phyloP scores from a whole-genome alignment of 30 jellyfish, hydroid and myxozoan species.

The Pelagia noctiluca region DNA sequence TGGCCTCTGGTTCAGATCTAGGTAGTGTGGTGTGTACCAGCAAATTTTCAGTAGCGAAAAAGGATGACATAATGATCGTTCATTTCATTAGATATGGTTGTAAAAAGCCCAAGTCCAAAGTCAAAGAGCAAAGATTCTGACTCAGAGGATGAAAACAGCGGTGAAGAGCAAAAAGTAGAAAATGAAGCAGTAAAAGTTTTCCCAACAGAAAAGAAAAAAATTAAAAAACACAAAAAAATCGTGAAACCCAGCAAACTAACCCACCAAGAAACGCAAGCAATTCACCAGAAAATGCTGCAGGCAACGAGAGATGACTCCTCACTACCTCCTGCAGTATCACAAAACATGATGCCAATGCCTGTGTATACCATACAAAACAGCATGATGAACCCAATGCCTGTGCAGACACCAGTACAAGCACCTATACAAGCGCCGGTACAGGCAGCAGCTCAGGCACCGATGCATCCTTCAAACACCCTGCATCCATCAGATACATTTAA shows the following conservation, averaged over 20 bases:
- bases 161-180: slow-evolving; percentile 27
- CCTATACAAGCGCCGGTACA: slow-evolving; percentile 33
- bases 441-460: slow-evolving; percentile 8
- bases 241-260: slow-evolving; percentile 63
- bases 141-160: slow-evolving; percentile 33
- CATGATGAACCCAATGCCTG: neutral
- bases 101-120: slow-evolving; percentile 21
- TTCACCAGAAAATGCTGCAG: slow-evolving; percentile 84
- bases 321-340: slow-evolving; percentile 67
- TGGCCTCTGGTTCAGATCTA: no score
- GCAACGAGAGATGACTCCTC: slow-evolving; percentile 82
- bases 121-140: slow-evolving; percentile 18
- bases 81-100: slow-evolving; percentile 64
- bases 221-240: slow-evolving; percentile 61
- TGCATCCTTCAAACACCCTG: slow-evolving; percentile 35
- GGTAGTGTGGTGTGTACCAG: no score
- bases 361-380: slow-evolving; percentile 17
- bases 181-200: slow-evolving; percentile 43
- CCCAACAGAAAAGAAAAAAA: slow-evolving; percentile 58
- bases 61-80: neutral
- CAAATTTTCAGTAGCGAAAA: no score
- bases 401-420: neutral
- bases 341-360: slow-evolving; percentile 41
- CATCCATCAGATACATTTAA: slow-evolving; percentile 36
- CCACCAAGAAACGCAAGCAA: slow-evolving; percentile 70